Conservation (phyloP, 2,888 invertebrate genomes). For the Acrobasis repandana region DNA sequence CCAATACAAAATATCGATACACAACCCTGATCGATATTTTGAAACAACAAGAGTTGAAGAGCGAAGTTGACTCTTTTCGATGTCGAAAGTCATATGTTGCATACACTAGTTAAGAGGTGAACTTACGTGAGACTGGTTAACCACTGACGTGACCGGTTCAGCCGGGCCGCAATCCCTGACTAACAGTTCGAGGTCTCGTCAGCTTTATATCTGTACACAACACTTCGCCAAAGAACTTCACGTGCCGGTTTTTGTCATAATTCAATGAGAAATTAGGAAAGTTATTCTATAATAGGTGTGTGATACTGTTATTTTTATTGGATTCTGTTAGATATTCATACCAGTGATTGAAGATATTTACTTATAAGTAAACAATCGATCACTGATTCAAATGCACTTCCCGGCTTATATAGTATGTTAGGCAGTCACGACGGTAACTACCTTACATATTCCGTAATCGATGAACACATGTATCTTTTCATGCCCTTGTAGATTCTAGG, state of each 20-base stretch:
- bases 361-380: no score
- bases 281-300: background rate
- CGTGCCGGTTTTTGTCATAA: conserved; percentile 16
- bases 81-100: conserved; percentile 19
- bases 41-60: conserved; percentile 4
- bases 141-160: conserved; percentile 57
- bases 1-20: background rate
- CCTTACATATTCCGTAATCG: no score
- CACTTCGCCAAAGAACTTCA: conserved; percentile 29
- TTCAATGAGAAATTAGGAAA: conserved; percentile 12
- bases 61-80: background rate
- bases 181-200: conserved; percentile 68
- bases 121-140: conserved; percentile 17
- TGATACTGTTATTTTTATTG: background rate
- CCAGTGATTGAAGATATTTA: no score
- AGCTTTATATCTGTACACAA: conserved; percentile 66
- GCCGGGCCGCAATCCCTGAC: conserved; percentile 62
- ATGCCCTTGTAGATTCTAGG: no score
- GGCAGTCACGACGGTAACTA: no score
- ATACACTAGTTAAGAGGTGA: conserved; percentile 20
- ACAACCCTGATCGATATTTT: background rate
- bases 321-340: no score
- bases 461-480: no score
- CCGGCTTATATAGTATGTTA: no score
- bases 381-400: no score